Conservation (phyloP, 2,113 vertebrate genomes). For the Pelecanoides urinatrix region DNA sequence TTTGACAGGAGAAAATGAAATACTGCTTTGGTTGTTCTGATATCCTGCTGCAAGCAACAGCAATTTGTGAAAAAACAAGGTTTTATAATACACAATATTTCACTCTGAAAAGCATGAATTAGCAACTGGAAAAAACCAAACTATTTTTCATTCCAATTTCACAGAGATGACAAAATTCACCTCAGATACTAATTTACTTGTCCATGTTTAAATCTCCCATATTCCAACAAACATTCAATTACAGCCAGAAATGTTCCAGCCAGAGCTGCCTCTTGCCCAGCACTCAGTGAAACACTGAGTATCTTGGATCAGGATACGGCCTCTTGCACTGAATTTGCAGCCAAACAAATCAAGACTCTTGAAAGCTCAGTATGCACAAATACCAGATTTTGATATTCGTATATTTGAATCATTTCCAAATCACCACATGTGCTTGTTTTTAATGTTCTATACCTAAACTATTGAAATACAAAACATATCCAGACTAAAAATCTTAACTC, state of each 20-base stretch:
- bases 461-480: background rate
- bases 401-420: conserved; percentile 1
- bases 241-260: background rate
- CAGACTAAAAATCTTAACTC: background rate
- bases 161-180: conserved; percentile 22
- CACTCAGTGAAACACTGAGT: background rate
- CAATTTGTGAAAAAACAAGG: background rate
- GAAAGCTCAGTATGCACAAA: conserved; percentile 8
- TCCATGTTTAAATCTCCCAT: background rate
- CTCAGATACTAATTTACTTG: conserved; percentile 35
- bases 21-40: background rate
- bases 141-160: conserved; percentile 17
- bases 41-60: background rate
- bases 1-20: conserved; percentile 28
- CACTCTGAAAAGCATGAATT: conserved; percentile 3
- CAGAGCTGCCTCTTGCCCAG: conserved; percentile 36
- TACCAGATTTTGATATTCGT: conserved; percentile 39
- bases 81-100: background rate
- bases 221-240: conserved; percentile 9
- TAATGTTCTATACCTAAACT: background rate
- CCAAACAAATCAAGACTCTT: conserved; percentile 30
- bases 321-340: background rate
- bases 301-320: background rate
- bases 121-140: background rate
- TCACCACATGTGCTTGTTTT: conserved; percentile 7